Evolutionary conservation across 2,113 vertebrate species (phyloP).

Genomic region (Phylloscopus trochilus): DNA sequence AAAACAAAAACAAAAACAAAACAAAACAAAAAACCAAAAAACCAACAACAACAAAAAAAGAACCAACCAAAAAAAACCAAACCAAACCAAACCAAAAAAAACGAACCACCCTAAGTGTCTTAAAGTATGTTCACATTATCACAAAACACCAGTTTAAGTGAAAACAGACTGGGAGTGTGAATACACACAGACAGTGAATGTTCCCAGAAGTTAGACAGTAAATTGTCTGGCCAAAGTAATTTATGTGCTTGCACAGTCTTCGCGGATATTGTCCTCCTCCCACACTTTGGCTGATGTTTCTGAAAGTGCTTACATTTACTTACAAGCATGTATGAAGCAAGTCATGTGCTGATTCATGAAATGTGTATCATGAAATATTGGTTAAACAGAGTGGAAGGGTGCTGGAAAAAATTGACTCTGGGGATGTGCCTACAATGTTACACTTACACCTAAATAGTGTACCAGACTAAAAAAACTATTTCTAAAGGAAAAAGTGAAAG

Average conservation of each 20-base stretch:
- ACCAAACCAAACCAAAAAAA: too few species aligned
- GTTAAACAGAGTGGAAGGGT: background rate
- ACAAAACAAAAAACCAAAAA: too few species aligned
- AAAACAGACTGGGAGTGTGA: background rate
- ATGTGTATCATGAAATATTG: background rate
- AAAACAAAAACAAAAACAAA: background rate
- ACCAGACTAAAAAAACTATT: background rate
- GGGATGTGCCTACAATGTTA: background rate
- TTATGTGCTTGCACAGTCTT: background rate
- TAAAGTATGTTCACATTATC: background rate
- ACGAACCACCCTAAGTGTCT: background rate
- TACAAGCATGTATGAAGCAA: background rate
- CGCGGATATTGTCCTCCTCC: background rate
- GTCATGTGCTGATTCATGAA: background rate
- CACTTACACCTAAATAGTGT: background rate
- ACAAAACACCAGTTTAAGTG: background rate
- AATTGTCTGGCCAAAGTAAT: background rate
- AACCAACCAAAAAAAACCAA: too few species aligned
- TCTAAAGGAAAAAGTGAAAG: background rate
- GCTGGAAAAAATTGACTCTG: rapidly evolving
- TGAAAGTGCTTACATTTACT: background rate
- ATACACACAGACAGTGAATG: background rate
- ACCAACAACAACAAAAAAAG: too few species aligned
- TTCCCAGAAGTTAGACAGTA: background rate
- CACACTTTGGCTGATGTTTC: background rate